phyloP scores from a whole-genome alignment of 1,140 invertebrate genomes.

The Agraylea sexmaculata region DNA sequence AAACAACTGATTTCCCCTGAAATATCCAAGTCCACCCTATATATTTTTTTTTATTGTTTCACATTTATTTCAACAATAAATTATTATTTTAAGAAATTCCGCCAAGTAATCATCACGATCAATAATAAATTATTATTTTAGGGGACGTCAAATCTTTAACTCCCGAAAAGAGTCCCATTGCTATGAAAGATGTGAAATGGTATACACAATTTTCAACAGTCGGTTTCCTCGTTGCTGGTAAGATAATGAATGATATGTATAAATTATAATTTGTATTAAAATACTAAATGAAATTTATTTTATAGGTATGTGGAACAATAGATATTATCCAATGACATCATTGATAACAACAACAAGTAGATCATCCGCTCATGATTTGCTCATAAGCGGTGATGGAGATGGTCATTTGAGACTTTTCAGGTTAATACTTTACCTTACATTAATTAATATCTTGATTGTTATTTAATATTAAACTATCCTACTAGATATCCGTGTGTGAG shows the following conservation, averaged over 20 bases:
- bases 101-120: too few species aligned
- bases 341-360: slow-evolving; percentile 66
- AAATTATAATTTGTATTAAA: slow-evolving; percentile 4
- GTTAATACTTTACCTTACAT: slow-evolving; percentile 27
- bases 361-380: slow-evolving; percentile 67
- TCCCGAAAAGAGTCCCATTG: slow-evolving; percentile 69
- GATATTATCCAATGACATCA: slow-evolving; percentile 71
- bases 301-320: slow-evolving; percentile 78
- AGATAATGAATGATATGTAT: slow-evolving; percentile 21
- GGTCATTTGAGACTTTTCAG: slow-evolving; percentile 82
- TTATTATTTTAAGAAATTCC: too few species aligned
- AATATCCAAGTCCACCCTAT: too few species aligned
- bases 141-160: slow-evolving; percentile 78
- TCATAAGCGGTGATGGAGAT: slow-evolving; percentile 81
- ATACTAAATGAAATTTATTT: slow-evolving; percentile 8
- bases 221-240: slow-evolving; percentile 73
- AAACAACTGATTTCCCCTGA: too few species aligned
- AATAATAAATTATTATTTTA: slow-evolving; percentile 39
- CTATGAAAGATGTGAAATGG: slow-evolving; percentile 85
- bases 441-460: slow-evolving; percentile 11
- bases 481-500: slow-evolving; percentile 69
- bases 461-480: slow-evolving; percentile 15
- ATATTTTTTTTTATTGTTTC: too few species aligned
- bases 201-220: slow-evolving; percentile 73
- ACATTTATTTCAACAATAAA: too few species aligned